Evolutionary conservation across 1,140 invertebrate species (phyloP).

Genomic region (Drosophila punjabiensis): DNA sequence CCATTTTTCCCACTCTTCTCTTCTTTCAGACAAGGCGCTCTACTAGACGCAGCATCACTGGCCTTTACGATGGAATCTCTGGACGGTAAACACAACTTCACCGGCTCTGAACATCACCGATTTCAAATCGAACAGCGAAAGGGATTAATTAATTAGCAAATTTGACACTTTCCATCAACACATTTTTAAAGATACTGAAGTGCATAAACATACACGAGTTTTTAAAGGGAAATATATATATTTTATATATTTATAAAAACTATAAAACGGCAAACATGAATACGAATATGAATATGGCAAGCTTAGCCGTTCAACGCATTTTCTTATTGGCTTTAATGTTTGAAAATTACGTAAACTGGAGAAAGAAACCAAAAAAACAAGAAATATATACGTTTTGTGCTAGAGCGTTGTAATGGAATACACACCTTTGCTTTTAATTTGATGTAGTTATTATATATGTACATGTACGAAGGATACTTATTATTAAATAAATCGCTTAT

Average conservation of each 20-base stretch:
- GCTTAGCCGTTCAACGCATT: conserved; percentile 70
- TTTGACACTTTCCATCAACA: conserved; percentile 70
- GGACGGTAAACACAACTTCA: conserved; percentile 18
- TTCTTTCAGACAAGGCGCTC: conserved; percentile 42
- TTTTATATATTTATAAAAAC: conserved; percentile 82
- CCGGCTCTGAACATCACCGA: conserved; percentile 53
- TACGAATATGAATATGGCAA: conserved; percentile 69
- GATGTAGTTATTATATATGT: conserved; percentile 74
- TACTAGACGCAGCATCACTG: conserved; percentile 17
- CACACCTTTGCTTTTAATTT: conserved; percentile 70
- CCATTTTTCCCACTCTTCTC: neutral
- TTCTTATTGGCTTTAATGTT: conserved; percentile 82
- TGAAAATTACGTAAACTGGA: conserved; percentile 46
- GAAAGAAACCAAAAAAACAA: neutral
- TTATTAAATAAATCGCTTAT: conserved; percentile 80
- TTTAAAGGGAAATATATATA: conserved; percentile 73
- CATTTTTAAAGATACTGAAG: conserved; percentile 73
- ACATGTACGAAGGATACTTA: conserved; percentile 63
- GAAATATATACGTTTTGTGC: conserved; percentile 47
- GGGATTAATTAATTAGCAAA: conserved; percentile 57
- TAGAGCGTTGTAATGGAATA: conserved; percentile 57
- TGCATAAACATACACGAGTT: conserved; percentile 66
- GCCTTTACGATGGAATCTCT: neutral
- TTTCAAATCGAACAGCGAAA: conserved; percentile 45
- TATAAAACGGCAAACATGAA: conserved; percentile 65